Base-by-base conservation (phyloP, 2,797 vertebrate genomes). In the Parauchenoglanis ngamensis region DNA sequence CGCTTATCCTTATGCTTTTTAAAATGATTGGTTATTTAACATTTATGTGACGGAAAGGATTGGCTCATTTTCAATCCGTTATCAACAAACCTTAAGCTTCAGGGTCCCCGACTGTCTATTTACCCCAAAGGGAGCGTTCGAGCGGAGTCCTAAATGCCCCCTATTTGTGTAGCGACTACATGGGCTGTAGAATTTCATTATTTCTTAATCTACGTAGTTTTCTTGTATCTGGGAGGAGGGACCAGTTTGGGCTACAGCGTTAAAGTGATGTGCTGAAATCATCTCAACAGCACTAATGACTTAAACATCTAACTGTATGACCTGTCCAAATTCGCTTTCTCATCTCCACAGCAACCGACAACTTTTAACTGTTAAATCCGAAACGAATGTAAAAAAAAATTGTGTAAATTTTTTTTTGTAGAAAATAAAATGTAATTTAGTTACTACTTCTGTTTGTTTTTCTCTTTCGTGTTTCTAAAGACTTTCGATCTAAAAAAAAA, bases 371-470 rank as follows among this genome's bases (percentile, higher is more conserved):
- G 59, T 82, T 65, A 10, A 65, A 13, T 83, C n/a, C n/a, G 61
- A n/a, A 83, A 31, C 17, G n/a, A 67, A 67, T 67, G 46, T 52
- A 3, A 31, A 40, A 10, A 17, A 35, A 28, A 19, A 35, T n/a
- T 40, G 40, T 40, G 40, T 3, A 8, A 70, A 21, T 23, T 5
- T 4, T 57, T 57, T 57, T 57, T 5, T 21, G 13, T 54, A 70
- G 82, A 10, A 57, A 87, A 89, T 89, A 81, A 86, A 85, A 75
- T 28, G 4, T 44, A 46, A 79, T 17, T 46, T 59, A 75, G 73
- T 63, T 83, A 44, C 63, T 4, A 21, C 40, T 68, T 72, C n/a
- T 75, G 82, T 85, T 87, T 87, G 40, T 72, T 52, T 87, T 87
- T 73, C 63, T 40, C 40, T 40, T 78, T 84, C 40, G 23, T 23